These are phyloP conservation scores for Trachelus tabidus DNA, from an alignment of 2,888 invertebrate genomes.

Conservation along the genomic window DNA sequence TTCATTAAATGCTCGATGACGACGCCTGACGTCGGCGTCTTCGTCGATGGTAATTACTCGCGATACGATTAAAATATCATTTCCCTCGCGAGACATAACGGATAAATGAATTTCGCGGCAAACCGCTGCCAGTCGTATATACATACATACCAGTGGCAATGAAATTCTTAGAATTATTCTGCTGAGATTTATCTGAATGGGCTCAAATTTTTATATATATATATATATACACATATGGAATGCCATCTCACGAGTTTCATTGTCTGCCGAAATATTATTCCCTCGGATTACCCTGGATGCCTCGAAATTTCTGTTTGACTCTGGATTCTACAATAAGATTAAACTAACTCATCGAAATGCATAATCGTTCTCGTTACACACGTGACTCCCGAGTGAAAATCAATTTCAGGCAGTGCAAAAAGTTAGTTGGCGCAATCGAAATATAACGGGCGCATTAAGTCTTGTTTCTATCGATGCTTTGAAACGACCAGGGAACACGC, in stretches of 20 bases:
- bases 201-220: no score
- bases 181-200: no score
- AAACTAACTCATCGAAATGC: background rate
- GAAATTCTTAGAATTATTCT: no score
- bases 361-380: background rate
- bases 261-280: no score
- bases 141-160: background rate
- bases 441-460: background rate
- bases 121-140: background rate
- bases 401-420: background rate
- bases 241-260: no score
- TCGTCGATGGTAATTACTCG: conserved; percentile 17
- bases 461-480: background rate
- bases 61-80: conserved; percentile 23
- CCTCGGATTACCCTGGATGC: no score
- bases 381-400: background rate
- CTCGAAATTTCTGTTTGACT: background rate
- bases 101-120: background rate
- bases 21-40: conserved; percentile 1
- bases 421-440: background rate
- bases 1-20: conserved; percentile 18
- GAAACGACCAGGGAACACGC: background rate
- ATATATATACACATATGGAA: no score
- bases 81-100: background rate
- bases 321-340: background rate